Evolutionary conservation across 2,888 invertebrate genomes (phyloP).

Genomic region (Perdita meconis): DNA sequence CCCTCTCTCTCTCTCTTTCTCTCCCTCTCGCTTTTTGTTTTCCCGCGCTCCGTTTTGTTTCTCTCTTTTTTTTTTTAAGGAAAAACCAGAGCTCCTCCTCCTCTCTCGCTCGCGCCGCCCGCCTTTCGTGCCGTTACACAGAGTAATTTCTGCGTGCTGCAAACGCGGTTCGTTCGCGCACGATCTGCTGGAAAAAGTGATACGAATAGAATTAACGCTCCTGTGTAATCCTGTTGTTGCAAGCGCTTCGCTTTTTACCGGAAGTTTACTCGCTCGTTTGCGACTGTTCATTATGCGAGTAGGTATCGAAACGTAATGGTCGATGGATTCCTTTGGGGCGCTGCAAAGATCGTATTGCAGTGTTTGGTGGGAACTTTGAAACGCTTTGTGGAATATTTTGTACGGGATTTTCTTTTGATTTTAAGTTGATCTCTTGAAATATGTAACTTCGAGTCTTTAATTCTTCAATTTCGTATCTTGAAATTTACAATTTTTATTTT

Average conservation of each 20-base stretch:
- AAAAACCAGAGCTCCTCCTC: background rate
- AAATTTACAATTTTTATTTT: no score
- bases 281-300: conserved; percentile 16
- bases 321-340: no score
- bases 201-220: conserved; percentile 65
- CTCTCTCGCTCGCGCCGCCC: background rate
- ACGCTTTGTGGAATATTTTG: no score
- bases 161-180: conserved; percentile 56
- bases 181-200: conserved; percentile 67
- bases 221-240: conserved; percentile 49
- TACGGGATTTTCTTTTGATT: no score
- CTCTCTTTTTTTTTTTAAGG: background rate
- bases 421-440: no score
- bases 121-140: background rate
- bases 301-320: background rate
- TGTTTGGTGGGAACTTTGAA: no score
- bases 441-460: no score
- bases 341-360: no score
- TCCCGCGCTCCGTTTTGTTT: background rate
- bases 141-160: conserved; percentile 39
- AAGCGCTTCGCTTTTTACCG: conserved; percentile 52
- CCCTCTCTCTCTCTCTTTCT: conserved; percentile 5
- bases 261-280: conserved; percentile 51
- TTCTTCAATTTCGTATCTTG: no score
- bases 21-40: background rate